Evolutionary conservation across 2,888 invertebrate species (phyloP), one percentile per base, ranked within the genome.

Genomic region (Platycnemis pennipes): DNA sequence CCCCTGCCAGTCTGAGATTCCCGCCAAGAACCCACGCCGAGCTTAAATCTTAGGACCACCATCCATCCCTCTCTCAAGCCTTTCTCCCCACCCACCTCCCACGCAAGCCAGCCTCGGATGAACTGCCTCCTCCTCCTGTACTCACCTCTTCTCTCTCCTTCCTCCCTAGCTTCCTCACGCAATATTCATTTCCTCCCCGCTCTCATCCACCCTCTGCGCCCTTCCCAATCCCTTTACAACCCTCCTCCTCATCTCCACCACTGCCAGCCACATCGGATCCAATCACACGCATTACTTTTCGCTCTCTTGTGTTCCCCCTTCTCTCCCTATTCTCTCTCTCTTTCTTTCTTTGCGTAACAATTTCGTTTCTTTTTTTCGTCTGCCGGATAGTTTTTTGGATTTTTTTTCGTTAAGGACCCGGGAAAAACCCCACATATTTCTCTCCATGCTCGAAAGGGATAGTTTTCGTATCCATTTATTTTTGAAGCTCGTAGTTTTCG

Each of bases 1-100:
- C 91, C 91, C 91, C 91, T 91, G 91, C 91, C 91, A 91, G 91
- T 91, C 91, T 91, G 91, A 63, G 91, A n/a, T 69, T 91, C 91
- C 91, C 91, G 91, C 91, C 91, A 91, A 91, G 63, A 91, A 69
- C 89, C 53, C 89, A 89, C 89, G 89, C 89, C 89, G 89, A 42
- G 89, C 89, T 89, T 89, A 89, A 89, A 89, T 89, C 89, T 89
- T 89, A 37, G 77, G 77, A 77, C 77, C n/a, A 11, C 77, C 89
- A 42, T 89, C 89, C 87, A 11, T 45, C 87, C 87, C 87, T 19
- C 13, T 11, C 87, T n/a, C 26, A 26, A 26, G 45, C 87, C 87
- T 44, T 87, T 8, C 8, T 2, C 37, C 86, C 37, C 16, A 16
- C 45, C 44, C 44, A 2, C 87, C 87, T 45, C 87, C 46, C 45